Conservation (phyloP, 2,797 vertebrate genomes). For the Manis crassicaudata region DNA sequence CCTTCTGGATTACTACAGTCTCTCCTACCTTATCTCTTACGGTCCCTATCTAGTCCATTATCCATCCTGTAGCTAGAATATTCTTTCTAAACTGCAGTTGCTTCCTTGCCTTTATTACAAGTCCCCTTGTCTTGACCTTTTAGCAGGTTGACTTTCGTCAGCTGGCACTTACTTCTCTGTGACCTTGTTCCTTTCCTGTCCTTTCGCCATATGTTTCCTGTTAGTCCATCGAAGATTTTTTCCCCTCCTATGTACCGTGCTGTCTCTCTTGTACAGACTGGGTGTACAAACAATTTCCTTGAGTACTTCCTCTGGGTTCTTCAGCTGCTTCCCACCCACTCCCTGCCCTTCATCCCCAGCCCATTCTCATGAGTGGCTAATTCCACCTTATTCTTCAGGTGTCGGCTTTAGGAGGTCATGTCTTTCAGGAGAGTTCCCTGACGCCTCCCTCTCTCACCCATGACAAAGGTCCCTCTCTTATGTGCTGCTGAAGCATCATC, state of each 20-base stretch:
- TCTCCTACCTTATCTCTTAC: not conserved
- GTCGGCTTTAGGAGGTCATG: not conserved
- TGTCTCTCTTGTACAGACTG: not conserved
- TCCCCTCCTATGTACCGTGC: not conserved
- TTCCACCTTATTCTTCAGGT: not conserved
- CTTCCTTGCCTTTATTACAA: not conserved
- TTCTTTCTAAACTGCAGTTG: not conserved
- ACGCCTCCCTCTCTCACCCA: not conserved
- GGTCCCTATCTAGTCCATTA: not conserved
- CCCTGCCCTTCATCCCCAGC: not conserved
- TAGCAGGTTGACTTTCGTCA: fast-evolving
- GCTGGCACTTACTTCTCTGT: not conserved
- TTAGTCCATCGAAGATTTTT: not conserved
- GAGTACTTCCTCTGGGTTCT: not conserved
- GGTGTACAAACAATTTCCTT: not conserved
- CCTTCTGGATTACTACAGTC: not conserved
- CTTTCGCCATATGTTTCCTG: not conserved
- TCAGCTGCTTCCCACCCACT: not conserved
- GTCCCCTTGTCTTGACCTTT: not conserved
- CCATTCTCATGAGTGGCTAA: not conserved
- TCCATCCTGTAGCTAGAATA: not conserved
- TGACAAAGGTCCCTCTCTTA: not conserved
- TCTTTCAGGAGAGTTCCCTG: not conserved
- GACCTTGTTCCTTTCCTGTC: not conserved
- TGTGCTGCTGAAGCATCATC: not conserved